These are phyloP conservation scores for Pempheris klunzingeri DNA, from an alignment of 2,797 vertebrate genomes.

Conservation along the genomic window DNA sequence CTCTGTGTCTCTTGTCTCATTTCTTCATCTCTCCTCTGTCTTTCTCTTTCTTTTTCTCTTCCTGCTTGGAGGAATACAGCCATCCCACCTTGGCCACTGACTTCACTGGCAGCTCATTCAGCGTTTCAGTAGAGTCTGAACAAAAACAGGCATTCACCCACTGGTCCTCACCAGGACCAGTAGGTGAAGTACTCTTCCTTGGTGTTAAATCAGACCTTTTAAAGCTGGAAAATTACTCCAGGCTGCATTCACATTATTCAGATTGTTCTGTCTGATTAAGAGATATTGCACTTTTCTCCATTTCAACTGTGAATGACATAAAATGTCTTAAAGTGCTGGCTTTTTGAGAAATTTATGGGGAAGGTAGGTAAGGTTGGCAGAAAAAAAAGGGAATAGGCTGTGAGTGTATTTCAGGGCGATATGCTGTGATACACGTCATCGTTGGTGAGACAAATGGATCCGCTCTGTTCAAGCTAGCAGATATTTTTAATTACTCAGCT, in stretches of 20 bases:
- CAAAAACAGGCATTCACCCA: conserved; percentile 48
- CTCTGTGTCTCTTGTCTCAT: conserved; percentile 40
- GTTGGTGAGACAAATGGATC: conserved; percentile 49
- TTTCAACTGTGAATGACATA: conserved; percentile 22
- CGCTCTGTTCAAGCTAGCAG: conserved; percentile 30
- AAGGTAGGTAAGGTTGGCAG: background rate
- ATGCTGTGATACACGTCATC: conserved; percentile 36
- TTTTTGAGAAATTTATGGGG: background rate
- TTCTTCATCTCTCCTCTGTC: conserved; percentile 31
- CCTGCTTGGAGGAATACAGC: conserved; percentile 38
- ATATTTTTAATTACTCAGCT: conserved; percentile 58
- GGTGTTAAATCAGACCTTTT: conserved; percentile 36
- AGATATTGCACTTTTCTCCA: background rate
- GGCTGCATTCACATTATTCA: conserved; percentile 24
- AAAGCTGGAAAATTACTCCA: conserved; percentile 20
- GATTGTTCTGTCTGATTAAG: conserved; percentile 15
- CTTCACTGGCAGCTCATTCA: conserved; percentile 46
- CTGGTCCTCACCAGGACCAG: conserved; percentile 18
- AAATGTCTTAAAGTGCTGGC: background rate
- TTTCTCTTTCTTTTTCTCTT: background rate
- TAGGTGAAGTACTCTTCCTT: background rate
- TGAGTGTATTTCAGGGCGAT: conserved; percentile 34
- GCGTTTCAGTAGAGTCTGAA: conserved; percentile 46
- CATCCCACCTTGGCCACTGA: conserved; percentile 42
- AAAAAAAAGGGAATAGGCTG: background rate